Base-by-base conservation (phyloP, 1,140 invertebrate genomes). In the Triops longicaudatus region DNA sequence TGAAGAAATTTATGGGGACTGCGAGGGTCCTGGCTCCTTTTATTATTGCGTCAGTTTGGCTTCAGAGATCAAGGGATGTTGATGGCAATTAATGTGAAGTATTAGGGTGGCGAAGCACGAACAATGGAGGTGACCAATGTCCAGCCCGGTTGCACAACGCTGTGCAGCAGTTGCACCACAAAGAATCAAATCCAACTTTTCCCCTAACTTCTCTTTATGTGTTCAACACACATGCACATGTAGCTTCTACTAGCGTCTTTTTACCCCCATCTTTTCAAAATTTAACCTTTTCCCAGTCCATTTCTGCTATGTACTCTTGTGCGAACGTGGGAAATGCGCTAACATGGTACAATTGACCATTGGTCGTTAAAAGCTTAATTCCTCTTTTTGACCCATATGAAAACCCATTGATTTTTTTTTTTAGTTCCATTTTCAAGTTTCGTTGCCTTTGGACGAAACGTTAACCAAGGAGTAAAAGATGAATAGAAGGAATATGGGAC, bases 61-160 rank as follows among this genome's bases (percentile, higher is more conserved):
- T 63, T 63, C 22, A 63, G 50, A 63, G n/a, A 63, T 63, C 50
- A 63, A 63, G 50, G 50, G 50, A 63, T 63, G 50, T 63, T 63
- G 50, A 63, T 63, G 50, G 50, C 50, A 63, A 63, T 63, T 63
- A 63, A 63, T 63, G 50, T 63, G 50, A 63, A 63, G 50, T 63
- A 63, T 63, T 63, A 63, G 50, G 50, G 50, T 63, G 50, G 10
- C 17, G 17, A 63, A 63, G 22, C 50, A 14, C 50, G 50, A 17
- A 63, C 50, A 63, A 63, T 22, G 17, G 50, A 63, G 50, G 50
- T 63, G 50, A 63, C 50, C 50, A 63, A 63, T 63, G 50, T 63
- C 50, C 50, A 63, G 50, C 22, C 50, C 50, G n/a, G 14, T 63
- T 63, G 44, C 44, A 37, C 31, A 63, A 63, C 22, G 44, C 14